Conservation (phyloP, 2,888 invertebrate species). For the Caenorhabditis becei region DNA sequence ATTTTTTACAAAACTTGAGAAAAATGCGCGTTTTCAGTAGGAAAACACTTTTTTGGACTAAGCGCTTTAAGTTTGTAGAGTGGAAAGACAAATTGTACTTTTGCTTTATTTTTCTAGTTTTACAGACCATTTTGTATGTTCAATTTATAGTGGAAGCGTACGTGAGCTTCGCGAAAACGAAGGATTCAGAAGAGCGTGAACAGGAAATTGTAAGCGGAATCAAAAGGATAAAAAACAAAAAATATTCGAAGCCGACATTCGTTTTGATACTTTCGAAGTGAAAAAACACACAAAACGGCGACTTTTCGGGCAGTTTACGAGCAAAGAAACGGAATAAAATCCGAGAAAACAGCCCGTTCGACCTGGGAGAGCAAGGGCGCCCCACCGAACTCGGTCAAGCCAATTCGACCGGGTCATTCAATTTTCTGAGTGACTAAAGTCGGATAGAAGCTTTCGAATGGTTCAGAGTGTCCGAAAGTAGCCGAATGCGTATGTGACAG, state of each 20-base stretch:
- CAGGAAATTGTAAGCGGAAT: neutral
- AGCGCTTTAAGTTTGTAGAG: too few relatives aligned
- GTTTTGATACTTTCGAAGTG: neutral
- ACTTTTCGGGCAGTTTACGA: conserved; percentile 18
- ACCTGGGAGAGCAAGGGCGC: conserved; percentile 5
- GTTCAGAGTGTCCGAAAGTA: conserved; percentile 36
- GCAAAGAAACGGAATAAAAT: conserved; percentile 10
- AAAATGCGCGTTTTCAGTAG: too few relatives aligned
- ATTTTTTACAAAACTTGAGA: too few relatives aligned
- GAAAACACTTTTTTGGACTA: too few relatives aligned
- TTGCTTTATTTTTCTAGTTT: neutral
- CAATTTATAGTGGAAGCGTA: neutral
- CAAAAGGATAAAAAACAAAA: conserved; percentile 19
- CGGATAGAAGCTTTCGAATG: neutral
- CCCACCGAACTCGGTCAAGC: conserved; percentile 10
- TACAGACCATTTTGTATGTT: too few relatives aligned
- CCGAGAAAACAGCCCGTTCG: neutral
- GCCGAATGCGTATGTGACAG: conserved; percentile 35
- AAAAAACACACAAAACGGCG: conserved; percentile 12
- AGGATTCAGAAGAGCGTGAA: neutral
- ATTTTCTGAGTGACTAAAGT: conserved; percentile 5
- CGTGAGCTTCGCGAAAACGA: conserved; percentile 6
- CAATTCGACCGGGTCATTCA: conserved; percentile 8
- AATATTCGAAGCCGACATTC: neutral
- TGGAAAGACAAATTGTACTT: too few relatives aligned